Percentiles rank a stretch among this genome's conserved stretches.
Evolutionary conservation across 2,888 invertebrate genomes (phyloP).

Genomic region (Parnassius smintheus): DNA sequence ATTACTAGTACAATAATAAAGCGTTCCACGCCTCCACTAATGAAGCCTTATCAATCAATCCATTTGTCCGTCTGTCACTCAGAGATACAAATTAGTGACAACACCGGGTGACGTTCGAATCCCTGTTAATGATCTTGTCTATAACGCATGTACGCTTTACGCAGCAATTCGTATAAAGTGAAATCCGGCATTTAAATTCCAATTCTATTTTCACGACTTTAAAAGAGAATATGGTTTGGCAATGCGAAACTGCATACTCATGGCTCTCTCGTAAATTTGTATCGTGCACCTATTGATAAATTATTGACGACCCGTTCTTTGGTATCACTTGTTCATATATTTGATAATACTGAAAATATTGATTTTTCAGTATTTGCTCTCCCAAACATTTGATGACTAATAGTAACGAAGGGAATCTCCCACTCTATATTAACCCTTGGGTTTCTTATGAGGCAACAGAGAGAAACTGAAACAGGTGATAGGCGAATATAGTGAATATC

Average conservation of each 20-base stretch:
- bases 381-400: too few relatives aligned
- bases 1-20: constrained; percentile 7
- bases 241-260: constrained; percentile 1
- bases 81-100: constrained; percentile 66
- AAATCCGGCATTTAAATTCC: neutral
- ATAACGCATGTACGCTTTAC: constrained; percentile 31
- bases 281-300: neutral
- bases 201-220: neutral
- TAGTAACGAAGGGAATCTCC: too few relatives aligned
- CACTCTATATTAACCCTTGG: too few relatives aligned
- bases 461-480: too few relatives aligned
- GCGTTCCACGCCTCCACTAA: constrained; percentile 45
- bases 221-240: neutral
- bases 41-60: constrained; percentile 70
- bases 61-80: constrained; percentile 60
- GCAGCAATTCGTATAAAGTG: constrained; percentile 11
- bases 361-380: neutral
- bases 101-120: constrained; percentile 42
- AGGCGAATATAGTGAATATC: too few relatives aligned
- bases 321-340: neutral
- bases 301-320: constrained; percentile 4
- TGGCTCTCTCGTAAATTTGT: constrained; percentile 10
- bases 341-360: neutral
- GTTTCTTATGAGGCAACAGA: too few relatives aligned
- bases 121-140: constrained; percentile 60